These are phyloP conservation scores for Enteromius anoplus DNA, from an alignment of 2,797 vertebrate genomes.

Conservation along the genomic window DNA sequence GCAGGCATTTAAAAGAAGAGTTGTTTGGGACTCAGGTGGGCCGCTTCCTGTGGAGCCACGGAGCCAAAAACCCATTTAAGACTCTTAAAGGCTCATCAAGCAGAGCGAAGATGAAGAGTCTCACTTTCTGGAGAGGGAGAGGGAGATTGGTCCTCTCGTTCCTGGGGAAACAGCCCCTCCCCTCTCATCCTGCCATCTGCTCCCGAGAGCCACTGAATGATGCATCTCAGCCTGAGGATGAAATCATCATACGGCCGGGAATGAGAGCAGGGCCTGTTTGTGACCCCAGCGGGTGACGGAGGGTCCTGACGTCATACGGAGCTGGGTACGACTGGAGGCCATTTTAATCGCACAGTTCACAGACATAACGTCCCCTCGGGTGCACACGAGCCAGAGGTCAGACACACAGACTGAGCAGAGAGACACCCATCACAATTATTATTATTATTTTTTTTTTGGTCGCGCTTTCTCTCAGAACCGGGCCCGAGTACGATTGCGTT, in stretches of 20 bases:
- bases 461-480: too few species aligned
- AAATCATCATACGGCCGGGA: constrained; percentile 25
- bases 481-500: too few species aligned
- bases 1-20: constrained; percentile 30
- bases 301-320: neutral
- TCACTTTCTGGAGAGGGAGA: constrained; percentile 25
- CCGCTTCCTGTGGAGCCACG: constrained; percentile 7
- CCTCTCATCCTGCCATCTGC: constrained; percentile 55
- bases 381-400: neutral
- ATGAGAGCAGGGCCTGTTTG: constrained; percentile 35
- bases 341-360: neutral
- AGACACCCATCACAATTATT: neutral
- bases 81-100: constrained; percentile 45
- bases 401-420: neutral
- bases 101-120: constrained; percentile 26
- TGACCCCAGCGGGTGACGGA: constrained; percentile 22
- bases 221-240: constrained; percentile 42
- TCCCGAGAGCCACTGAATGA: constrained; percentile 44
- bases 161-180: constrained; percentile 41
- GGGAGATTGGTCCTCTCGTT: constrained; percentile 38
- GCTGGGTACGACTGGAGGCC: neutral
- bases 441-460: neutral
- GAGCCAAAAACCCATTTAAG: constrained; percentile 41
- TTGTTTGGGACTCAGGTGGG: constrained; percentile 22
- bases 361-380: neutral